Percentiles rank a stretch among this genome's conserved stretches.
Conservation (phyloP, 2,113 vertebrate genomes). For the Regulus satrapa region DNA sequence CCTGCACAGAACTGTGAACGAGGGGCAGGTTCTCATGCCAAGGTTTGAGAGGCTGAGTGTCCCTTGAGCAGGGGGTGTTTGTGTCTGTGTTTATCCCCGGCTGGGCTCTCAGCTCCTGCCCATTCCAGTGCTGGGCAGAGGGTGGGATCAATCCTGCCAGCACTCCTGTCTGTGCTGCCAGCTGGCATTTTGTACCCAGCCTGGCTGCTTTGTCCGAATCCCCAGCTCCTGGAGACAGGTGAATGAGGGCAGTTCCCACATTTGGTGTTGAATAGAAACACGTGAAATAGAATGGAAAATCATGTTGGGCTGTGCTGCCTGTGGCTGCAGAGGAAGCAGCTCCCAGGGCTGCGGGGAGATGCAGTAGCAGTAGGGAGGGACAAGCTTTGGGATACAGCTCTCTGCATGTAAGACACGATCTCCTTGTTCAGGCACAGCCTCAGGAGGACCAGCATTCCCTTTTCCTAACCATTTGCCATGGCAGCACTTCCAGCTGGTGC, state of each 20-base stretch:
- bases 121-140: not conserved
- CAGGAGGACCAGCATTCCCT: not conserved
- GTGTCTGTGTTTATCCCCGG: not conserved
- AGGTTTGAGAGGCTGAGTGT: not conserved
- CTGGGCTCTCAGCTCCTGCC: not conserved
- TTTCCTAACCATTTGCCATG: not conserved
- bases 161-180: not conserved
- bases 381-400: not conserved
- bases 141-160: not conserved
- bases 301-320: not conserved
- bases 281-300: too few relatives aligned
- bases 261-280: fast-evolving
- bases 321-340: not conserved
- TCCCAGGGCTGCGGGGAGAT: not conserved
- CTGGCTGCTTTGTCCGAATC: not conserved
- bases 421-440: not conserved
- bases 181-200: fast-evolving
- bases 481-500: not conserved
- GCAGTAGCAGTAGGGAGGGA: not conserved
- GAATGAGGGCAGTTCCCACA: not conserved
- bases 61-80: not conserved
- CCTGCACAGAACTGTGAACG: fast-evolving
- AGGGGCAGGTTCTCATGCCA: not conserved
- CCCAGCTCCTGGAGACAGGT: not conserved
- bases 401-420: fast-evolving